Percentiles rank a stretch among this genome's conserved stretches.
phyloP scores from a whole-genome alignment of 1,140 invertebrate species.

The Cydia amplana region DNA sequence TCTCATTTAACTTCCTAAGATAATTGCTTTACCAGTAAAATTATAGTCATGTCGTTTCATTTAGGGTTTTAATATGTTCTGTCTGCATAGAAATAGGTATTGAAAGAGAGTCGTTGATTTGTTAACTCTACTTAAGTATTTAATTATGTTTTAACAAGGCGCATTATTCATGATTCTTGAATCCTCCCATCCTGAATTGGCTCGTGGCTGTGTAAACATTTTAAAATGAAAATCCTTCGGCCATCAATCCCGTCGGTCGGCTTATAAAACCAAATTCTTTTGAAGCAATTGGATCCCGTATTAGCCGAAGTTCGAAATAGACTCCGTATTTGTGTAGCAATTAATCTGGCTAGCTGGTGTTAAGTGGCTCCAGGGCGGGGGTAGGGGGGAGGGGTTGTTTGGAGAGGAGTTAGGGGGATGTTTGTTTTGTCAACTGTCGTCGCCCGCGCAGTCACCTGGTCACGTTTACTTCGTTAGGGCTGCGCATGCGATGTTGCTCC shows the following conservation, averaged over 20 bases:
- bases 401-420: constrained; percentile 25
- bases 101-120: too few species aligned
- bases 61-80: too few species aligned
- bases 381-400: not conserved
- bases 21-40: too few species aligned
- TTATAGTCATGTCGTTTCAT: too few species aligned
- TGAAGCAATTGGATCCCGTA: not conserved
- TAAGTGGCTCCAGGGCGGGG: constrained; percentile 13
- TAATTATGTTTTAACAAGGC: too few species aligned
- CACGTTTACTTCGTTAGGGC: not conserved
- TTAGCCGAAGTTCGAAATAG: constrained; percentile 13
- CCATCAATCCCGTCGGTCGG: not conserved
- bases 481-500: not conserved
- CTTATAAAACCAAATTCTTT: constrained; percentile 26
- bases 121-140: too few species aligned
- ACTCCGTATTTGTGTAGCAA: constrained; percentile 30
- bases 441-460: constrained; percentile 12
- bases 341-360: constrained; percentile 23
- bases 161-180: too few species aligned
- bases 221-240: not conserved
- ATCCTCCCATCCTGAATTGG: not conserved
- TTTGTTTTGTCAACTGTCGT: constrained; percentile 32
- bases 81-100: too few species aligned
- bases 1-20: too few species aligned
- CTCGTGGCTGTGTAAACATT: not conserved